A percentile compares a stretch with the other conserved stretches of the same genome.
phyloP scores from a whole-genome alignment of 2,888 invertebrate genomes.

The Amblyteles armatorius region DNA sequence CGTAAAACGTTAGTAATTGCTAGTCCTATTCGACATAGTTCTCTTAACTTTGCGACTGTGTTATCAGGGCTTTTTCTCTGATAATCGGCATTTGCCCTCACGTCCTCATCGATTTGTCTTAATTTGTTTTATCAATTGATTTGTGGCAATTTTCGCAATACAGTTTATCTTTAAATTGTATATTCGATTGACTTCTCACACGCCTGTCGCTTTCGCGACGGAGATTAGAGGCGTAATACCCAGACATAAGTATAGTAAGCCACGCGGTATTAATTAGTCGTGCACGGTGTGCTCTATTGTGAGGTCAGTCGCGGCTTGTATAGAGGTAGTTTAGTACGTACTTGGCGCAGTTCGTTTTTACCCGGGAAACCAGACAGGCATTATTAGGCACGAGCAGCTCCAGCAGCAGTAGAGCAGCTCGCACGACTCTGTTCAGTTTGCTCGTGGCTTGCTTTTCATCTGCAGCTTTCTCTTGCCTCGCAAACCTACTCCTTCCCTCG shows the following conservation, averaged over 20 bases:
- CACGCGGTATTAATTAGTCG: constrained; percentile 61
- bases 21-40: no score
- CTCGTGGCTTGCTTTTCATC: constrained; percentile 62
- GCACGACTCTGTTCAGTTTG: constrained; percentile 44
- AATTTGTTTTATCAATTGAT: no score
- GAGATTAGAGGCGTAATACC: constrained; percentile 23
- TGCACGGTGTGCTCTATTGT: constrained; percentile 58
- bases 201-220: not conserved
- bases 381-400: constrained; percentile 67
- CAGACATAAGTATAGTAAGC: constrained; percentile 17
- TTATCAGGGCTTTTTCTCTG: no score
- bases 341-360: constrained; percentile 54
- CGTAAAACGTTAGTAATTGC: no score
- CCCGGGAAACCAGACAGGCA: constrained; percentile 58
- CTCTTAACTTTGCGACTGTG: no score
- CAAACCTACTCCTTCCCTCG: constrained; percentile 47
- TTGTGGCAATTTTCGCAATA: not conserved
- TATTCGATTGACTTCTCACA: not conserved
- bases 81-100: no score
- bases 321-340: constrained; percentile 50
- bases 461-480: constrained; percentile 64
- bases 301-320: constrained; percentile 54
- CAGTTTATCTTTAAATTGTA: not conserved
- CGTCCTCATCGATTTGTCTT: no score
- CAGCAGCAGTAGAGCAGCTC: constrained; percentile 47